A percentile compares a stretch with the other conserved stretches of the same genome.
These are phyloP conservation scores for Nomada fabriciana DNA, from an alignment of 2,888 invertebrate genomes.

Conservation along the genomic window DNA sequence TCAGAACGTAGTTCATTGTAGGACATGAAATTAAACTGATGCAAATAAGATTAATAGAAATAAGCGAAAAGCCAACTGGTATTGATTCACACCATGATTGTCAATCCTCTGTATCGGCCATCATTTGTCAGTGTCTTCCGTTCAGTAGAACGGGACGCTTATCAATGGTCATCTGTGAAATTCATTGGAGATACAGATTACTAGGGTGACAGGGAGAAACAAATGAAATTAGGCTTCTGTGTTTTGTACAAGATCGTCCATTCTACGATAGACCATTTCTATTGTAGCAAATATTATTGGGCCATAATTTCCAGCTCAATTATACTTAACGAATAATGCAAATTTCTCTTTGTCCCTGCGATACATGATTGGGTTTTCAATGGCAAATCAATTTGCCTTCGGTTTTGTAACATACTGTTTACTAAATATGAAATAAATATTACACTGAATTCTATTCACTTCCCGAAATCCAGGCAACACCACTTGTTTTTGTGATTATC, in stretches of 20 bases:
- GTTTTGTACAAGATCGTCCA: background rate
- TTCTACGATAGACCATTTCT: slow-evolving; percentile 3
- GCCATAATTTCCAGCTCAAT: background rate
- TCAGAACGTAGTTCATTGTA: too few species aligned
- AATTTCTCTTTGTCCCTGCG: background rate
- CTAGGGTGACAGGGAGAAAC: slow-evolving; percentile 38
- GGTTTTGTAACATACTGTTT: too few species aligned
- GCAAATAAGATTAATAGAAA: background rate
- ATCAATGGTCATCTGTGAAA: slow-evolving; percentile 35
- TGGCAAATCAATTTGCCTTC: too few species aligned
- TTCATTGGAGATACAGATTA: slow-evolving; percentile 39
- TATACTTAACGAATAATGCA: too few species aligned
- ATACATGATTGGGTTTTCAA: background rate
- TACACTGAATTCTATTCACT: too few species aligned
- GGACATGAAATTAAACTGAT: background rate
- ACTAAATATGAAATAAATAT: too few species aligned
- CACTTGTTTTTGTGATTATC: too few species aligned
- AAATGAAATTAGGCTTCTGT: slow-evolving; percentile 29
- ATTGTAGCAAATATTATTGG: background rate
- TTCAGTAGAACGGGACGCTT: slow-evolving; percentile 16
- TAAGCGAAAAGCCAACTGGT: slow-evolving; percentile 17
- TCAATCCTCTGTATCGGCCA: slow-evolving; percentile 45
- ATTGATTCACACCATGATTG: slow-evolving; percentile 56
- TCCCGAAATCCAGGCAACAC: too few species aligned
- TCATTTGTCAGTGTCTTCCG: slow-evolving; percentile 59